Percentiles rank a stretch among this genome's conserved stretches.
Evolutionary conservation across 2,888 invertebrate species (phyloP).

Genomic region (Synergus umbraculus): DNA sequence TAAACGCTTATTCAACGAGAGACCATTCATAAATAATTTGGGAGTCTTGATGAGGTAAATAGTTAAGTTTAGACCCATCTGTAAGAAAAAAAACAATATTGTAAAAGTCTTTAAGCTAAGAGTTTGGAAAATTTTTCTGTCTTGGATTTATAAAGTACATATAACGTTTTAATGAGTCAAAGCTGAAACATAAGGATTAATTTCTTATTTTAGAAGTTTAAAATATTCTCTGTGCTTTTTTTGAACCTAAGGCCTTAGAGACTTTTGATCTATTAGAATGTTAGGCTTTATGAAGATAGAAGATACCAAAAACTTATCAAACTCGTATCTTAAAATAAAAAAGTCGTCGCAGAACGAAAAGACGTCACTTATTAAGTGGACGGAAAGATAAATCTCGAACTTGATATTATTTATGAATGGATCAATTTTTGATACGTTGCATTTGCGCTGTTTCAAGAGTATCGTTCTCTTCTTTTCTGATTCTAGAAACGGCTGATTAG

Average conservation of each 20-base stretch:
- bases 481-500: conserved; percentile 71
- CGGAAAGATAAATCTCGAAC: conserved; percentile 17
- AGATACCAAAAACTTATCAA: not conserved
- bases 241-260: not conserved
- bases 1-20: conserved; percentile 68
- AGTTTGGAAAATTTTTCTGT: too few species aligned
- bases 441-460: conserved; percentile 54
- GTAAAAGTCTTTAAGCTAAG: conserved; percentile 2
- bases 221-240: not conserved
- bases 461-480: conserved; percentile 66
- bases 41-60: conserved; percentile 76
- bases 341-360: conserved; percentile 39
- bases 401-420: conserved; percentile 71
- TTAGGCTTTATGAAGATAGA: not conserved
- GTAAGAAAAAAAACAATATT: not conserved
- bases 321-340: not conserved
- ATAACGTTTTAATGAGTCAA: not conserved
- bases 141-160: not conserved
- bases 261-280: not conserved
- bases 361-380: not conserved
- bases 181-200: not conserved
- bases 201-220: not conserved
- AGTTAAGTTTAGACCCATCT: conserved; percentile 6
- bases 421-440: conserved; percentile 21
- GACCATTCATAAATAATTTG: conserved; percentile 76